phyloP scores from a whole-genome alignment of 2,113 vertebrate species.

The Petrocephalus zakoni region DNA sequence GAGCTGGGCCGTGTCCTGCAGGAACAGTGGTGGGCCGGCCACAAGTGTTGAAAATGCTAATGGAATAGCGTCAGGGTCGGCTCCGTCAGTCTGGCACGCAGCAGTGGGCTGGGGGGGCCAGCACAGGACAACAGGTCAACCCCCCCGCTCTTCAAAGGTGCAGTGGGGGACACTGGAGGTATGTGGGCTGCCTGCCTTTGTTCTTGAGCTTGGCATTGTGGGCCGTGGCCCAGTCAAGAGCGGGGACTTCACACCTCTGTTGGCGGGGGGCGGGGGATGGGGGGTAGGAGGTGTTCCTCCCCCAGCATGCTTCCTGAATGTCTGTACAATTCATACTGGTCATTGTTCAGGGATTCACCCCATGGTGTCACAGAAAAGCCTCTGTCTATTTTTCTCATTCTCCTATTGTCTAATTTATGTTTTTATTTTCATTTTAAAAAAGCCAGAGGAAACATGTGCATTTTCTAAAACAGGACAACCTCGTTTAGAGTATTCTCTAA shows the following conservation, averaged over 20 bases:
- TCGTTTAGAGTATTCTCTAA: background rate
- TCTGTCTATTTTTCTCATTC: background rate
- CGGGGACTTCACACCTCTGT: slow-evolving; percentile 37
- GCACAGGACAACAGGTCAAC: slow-evolving; percentile 27
- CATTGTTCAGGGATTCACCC: background rate
- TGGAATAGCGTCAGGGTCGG: slow-evolving; percentile 55
- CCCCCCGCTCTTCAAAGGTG: slow-evolving; percentile 37
- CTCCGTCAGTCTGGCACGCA: slow-evolving; percentile 74
- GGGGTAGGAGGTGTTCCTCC: no score
- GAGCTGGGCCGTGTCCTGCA: slow-evolving; percentile 48
- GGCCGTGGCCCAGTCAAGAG: slow-evolving; percentile 32
- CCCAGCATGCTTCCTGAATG: background rate
- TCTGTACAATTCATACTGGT: background rate
- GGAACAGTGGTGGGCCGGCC: slow-evolving; percentile 54
- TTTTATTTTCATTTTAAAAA: background rate
- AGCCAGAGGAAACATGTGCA: background rate
- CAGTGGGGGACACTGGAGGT: slow-evolving; percentile 19
- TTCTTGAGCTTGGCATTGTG: slow-evolving; percentile 65
- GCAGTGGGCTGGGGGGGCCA: slow-evolving; percentile 39
- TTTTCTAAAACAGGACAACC: background rate
- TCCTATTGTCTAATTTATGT: background rate
- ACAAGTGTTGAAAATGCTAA: slow-evolving; percentile 75
- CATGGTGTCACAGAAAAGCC: background rate
- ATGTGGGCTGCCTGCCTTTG: slow-evolving; percentile 52
- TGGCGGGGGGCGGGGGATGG: background rate